Base-by-base conservation (phyloP, 2,113 vertebrate species). In the Carassius auratus region DNA sequence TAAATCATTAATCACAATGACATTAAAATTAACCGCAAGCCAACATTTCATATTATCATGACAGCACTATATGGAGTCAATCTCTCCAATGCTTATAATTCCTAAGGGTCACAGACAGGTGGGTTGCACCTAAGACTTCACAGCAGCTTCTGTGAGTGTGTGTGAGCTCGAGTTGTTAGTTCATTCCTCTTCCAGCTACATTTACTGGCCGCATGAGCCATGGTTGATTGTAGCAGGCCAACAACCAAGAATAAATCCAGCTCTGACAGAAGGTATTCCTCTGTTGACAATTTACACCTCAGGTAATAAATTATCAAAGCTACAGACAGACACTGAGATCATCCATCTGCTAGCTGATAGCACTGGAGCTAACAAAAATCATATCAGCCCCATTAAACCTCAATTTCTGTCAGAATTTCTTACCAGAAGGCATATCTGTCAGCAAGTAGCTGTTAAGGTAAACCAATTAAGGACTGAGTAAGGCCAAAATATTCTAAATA, bases 401-500 rank as follows among this genome's bases (percentile, higher is more conserved):
- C 87, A 85, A 90, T 92, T 87, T 15, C 78, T 19, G 73, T 85
- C 88, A 86, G 87, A 84, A 69, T 88, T 89, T 26, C 89, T 89
- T 88, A 88, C 86, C 87, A 5, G 77, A 84, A 85, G 88, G 88
- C 45, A 85, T 83, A 59, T 84, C 85, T 79, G 81, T 91, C 86
- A 90, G 78, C 79, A 77, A 78, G 81, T 78, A 78, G 87, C 85
- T 90, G 68, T 92, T 81, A 80, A 69, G 81, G 89, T 91, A 93
- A 92, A 91, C 89, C 89, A 88, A 90, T 90, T 90, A 90, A 88
- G 75, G 87, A 84, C 85, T 86, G 86, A 87, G 86, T 87, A 91
- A 26, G 86, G 92, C 89, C 87, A 90, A 92, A 92, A 92, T 91
- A 91, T 89, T 88, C 89, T 88, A 85, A 78, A 86, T 83, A 89